A percentile compares a stretch with the other conserved stretches of the same genome.
Conservation (phyloP, 2,113 vertebrate species). For the Cisticola juncidis region DNA sequence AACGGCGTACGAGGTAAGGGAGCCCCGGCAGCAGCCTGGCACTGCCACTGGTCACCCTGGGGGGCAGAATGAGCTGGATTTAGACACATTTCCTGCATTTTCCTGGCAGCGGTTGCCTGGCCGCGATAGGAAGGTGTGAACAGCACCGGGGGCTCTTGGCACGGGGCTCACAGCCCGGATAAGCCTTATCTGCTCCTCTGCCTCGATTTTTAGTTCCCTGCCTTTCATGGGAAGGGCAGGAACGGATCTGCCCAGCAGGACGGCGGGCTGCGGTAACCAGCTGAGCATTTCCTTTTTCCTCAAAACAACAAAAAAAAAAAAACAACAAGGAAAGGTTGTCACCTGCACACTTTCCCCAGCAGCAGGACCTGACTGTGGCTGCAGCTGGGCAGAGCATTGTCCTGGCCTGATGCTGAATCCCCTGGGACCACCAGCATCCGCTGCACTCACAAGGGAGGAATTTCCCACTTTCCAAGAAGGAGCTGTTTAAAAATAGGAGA, state of each 20-base stretch:
- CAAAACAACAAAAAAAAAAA: background rate
- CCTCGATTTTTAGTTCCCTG: background rate
- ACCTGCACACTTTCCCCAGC: background rate
- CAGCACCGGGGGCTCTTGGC: background rate
- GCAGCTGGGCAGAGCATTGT: background rate
- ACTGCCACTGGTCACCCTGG: fast-evolving
- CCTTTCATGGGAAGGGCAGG: background rate
- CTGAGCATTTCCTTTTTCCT: background rate
- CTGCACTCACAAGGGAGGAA: background rate
- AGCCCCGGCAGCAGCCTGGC: background rate
- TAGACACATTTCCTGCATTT: background rate
- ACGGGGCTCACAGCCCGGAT: background rate
- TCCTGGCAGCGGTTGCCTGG: background rate
- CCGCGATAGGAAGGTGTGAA: background rate
- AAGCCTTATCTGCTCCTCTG: background rate
- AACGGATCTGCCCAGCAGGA: background rate
- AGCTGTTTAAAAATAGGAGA: background rate
- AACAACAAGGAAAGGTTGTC: background rate
- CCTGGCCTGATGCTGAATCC: background rate
- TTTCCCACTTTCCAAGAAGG: slow-evolving; percentile 2
- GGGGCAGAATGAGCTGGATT: background rate
- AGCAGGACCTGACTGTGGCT: background rate
- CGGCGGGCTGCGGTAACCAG: background rate
- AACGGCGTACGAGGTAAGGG: slow-evolving; percentile 64
- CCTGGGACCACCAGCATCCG: background rate